Conservation (phyloP, 2,113 vertebrate genomes). For the Felis chaus region DNA sequence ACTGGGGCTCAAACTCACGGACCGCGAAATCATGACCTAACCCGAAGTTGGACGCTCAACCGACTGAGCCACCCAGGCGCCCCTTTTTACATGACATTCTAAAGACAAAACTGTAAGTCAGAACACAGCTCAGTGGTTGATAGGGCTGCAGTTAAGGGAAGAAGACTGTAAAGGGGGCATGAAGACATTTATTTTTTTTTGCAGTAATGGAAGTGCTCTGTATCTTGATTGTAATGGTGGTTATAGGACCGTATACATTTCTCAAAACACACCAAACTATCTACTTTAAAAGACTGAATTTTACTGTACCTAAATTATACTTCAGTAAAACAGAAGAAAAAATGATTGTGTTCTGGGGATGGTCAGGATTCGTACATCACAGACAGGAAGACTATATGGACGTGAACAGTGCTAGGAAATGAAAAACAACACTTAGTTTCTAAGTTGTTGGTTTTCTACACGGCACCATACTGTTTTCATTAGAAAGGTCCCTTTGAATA, state of each 20-base stretch:
- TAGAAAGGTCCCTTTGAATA: conserved; percentile 25
- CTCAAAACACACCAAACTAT: not conserved
- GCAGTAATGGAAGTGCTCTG: not conserved
- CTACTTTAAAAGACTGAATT: not conserved
- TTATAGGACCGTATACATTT: not conserved
- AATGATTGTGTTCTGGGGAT: not conserved
- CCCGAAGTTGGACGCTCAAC: no score
- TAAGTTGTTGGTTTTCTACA: not conserved
- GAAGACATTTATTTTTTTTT: not conserved
- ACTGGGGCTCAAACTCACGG: no score
- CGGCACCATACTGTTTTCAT: conserved; percentile 12
- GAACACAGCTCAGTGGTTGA: not conserved
- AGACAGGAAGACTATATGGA: not conserved
- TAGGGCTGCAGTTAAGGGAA: not conserved
- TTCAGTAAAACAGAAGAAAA: conserved; percentile 26
- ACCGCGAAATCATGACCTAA: no score
- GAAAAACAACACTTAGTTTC: not conserved
- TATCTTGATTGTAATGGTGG: not conserved
- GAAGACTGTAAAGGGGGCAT: not conserved
- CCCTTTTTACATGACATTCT: not conserved
- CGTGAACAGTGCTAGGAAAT: not conserved
- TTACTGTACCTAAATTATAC: conserved; percentile 30
- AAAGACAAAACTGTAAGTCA: not conserved
- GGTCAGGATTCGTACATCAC: not conserved
- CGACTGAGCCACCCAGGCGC: no score